These are phyloP conservation scores for Pterobdella sp. DNA, from an alignment of 2,888 invertebrate genomes.

Conservation along the genomic window DNA sequence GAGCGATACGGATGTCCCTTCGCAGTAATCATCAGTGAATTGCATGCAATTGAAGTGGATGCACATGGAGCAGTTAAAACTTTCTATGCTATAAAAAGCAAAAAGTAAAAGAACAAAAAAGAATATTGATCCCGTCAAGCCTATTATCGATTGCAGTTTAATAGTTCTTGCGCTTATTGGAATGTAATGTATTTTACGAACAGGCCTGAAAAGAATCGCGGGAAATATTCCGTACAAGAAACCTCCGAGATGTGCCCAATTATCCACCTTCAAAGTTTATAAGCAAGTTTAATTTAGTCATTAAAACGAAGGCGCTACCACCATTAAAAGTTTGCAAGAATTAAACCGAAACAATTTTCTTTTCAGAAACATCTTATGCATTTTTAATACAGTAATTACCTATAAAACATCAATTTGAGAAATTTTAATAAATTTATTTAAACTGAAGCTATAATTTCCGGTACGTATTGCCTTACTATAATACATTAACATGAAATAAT, in stretches of 20 bases:
- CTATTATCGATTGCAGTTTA: conserved; percentile 53
- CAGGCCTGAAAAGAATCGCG: conserved; percentile 85
- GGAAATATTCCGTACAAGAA: conserved; percentile 85
- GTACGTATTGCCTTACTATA: too few relatives aligned
- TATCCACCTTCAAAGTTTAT: conserved; percentile 64
- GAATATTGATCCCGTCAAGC: conserved; percentile 61
- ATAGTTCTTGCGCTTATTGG: not conserved
- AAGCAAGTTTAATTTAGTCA: too few relatives aligned
- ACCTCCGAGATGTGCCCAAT: conserved; percentile 92
- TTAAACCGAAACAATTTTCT: too few relatives aligned
- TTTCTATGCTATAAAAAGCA: conserved; percentile 69
- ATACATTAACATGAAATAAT: too few relatives aligned
- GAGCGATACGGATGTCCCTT: conserved; percentile 27
- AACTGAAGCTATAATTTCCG: too few relatives aligned
- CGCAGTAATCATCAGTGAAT: conserved; percentile 75
- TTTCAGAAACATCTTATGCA: too few relatives aligned
- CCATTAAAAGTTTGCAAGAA: too few relatives aligned
- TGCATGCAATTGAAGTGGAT: conserved; percentile 83
- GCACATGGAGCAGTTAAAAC: conserved; percentile 77
- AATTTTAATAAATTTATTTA: too few relatives aligned
- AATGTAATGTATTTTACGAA: conserved; percentile 74
- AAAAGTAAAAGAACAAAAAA: conserved; percentile 68
- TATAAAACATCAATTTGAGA: too few relatives aligned
- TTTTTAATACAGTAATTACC: too few relatives aligned
- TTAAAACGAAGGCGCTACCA: too few relatives aligned